Conservation (phyloP, 2,797 vertebrate genomes). For the Sardinella longiceps region DNA sequence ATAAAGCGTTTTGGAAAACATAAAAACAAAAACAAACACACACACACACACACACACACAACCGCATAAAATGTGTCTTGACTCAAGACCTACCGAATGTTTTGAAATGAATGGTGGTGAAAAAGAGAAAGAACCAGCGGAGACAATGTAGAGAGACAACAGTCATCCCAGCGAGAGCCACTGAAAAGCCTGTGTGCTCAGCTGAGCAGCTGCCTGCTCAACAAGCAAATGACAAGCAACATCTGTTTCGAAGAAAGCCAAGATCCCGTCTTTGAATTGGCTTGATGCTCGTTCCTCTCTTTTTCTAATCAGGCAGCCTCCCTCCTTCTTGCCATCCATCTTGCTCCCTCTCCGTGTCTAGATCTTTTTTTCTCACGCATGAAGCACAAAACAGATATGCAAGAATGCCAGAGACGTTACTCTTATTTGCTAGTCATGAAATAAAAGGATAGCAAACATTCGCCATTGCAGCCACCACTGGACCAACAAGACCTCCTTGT, state of each 20-base stretch:
- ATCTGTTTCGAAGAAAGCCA: constrained; percentile 87
- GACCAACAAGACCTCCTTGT: not conserved
- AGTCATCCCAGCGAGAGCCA: constrained; percentile 51
- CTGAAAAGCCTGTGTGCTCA: constrained; percentile 61
- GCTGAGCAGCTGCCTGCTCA: constrained; percentile 76
- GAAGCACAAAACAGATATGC: constrained; percentile 66
- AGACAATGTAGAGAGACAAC: constrained; percentile 35
- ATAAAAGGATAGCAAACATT: not conserved
- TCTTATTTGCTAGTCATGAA: not conserved
- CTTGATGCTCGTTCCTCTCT: constrained; percentile 60
- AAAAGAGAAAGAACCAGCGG: constrained; percentile 35
- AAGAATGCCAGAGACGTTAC: not conserved
- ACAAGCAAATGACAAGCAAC: constrained; percentile 86
- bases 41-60: constrained; percentile 41
- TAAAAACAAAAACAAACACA: constrained; percentile 30
- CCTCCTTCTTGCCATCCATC: constrained; percentile 30
- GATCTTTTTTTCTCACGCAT: constrained; percentile 20
- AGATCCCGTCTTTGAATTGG: constrained; percentile 75
- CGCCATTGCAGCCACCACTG: not conserved
- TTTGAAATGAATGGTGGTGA: constrained; percentile 28
- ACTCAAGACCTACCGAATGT: constrained; percentile 7
- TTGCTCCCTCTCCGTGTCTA: constrained; percentile 28
- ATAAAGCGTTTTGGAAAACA: not conserved
- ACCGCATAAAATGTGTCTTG: not conserved
- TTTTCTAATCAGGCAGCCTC: not conserved